Conservation (phyloP, 2,797 vertebrate species). For the Luscinia luscinia region DNA sequence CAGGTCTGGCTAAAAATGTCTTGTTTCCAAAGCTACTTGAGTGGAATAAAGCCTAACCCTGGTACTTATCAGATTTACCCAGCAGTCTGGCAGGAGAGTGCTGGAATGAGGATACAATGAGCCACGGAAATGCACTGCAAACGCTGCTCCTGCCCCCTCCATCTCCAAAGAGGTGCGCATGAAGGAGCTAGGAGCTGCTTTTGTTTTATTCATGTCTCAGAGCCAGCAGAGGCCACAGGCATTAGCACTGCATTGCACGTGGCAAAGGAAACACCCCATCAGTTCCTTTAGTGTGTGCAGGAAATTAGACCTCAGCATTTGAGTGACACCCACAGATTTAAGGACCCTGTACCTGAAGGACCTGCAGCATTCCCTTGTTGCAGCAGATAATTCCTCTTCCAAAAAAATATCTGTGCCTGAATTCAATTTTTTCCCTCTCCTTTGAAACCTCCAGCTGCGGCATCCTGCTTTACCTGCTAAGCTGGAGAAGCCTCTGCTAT, state of each 20-base stretch:
- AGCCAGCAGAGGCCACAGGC: conserved; percentile 13
- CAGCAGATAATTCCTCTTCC: neutral
- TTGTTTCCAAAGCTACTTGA: neutral
- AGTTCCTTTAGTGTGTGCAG: neutral
- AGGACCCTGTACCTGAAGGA: neutral
- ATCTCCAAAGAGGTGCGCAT: neutral
- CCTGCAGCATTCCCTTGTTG: neutral
- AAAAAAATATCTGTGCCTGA: conserved; percentile 3
- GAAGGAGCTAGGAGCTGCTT: conserved; percentile 4
- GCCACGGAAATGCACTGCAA: neutral
- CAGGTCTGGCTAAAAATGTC: neutral
- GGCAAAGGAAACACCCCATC: neutral
- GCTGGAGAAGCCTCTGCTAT: conserved; percentile 57
- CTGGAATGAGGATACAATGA: neutral
- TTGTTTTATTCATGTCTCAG: conserved; percentile 44
- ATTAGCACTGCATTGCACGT: neutral
- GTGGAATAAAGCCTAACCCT: neutral
- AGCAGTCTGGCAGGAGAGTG: neutral
- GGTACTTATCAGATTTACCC: neutral
- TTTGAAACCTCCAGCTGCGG: conserved; percentile 51
- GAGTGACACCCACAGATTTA: neutral
- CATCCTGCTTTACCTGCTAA: conserved; percentile 65
- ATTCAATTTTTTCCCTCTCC: neutral
- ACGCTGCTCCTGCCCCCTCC: neutral
- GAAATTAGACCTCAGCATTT: neutral